Percentiles rank a stretch among this genome's conserved stretches.
Evolutionary conservation across 2,888 invertebrate species (phyloP).

Genomic region (Agonopterix subpropinquella): DNA sequence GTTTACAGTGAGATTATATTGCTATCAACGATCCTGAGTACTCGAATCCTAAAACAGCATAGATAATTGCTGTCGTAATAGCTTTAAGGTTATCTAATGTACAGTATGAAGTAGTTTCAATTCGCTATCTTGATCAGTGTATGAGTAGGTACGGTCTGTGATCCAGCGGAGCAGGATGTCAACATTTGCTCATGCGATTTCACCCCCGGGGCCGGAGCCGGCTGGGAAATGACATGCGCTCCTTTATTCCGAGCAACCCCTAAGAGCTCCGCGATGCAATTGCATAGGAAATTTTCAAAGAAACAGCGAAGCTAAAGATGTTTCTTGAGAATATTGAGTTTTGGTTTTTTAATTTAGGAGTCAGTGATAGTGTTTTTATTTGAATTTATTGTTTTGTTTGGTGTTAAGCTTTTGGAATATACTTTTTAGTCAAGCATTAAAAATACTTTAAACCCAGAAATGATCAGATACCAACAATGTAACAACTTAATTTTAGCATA

Average conservation of each 20-base stretch:
- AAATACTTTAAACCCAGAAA: no score
- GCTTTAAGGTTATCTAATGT: no score
- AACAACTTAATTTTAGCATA: no score
- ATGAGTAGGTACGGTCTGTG: conserved; percentile 12
- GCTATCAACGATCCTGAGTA: no score
- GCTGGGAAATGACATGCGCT: conserved; percentile 56
- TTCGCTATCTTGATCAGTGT: not conserved
- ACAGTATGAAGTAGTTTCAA: no score
- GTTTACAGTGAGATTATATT: no score
- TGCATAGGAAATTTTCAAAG: conserved; percentile 43
- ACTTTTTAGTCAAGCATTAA: no score
- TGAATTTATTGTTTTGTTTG: not conserved
- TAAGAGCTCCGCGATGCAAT: conserved; percentile 38
- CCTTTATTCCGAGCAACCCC: conserved; percentile 37
- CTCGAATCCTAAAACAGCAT: no score
- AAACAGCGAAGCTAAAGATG: conserved; percentile 11
- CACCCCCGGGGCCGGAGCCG: conserved; percentile 31
- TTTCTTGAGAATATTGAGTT: conserved; percentile 9
- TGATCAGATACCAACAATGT: no score
- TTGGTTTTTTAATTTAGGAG: not conserved
- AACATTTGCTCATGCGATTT: conserved; percentile 63
- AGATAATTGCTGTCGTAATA: no score
- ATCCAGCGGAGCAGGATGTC: conserved; percentile 50
- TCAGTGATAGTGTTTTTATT: not conserved
- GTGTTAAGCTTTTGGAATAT: no score